A percentile compares a stretch with the other conserved stretches of the same genome.
phyloP scores from a whole-genome alignment of 2,113 vertebrate genomes.

The Laticauda laticaudata region DNA sequence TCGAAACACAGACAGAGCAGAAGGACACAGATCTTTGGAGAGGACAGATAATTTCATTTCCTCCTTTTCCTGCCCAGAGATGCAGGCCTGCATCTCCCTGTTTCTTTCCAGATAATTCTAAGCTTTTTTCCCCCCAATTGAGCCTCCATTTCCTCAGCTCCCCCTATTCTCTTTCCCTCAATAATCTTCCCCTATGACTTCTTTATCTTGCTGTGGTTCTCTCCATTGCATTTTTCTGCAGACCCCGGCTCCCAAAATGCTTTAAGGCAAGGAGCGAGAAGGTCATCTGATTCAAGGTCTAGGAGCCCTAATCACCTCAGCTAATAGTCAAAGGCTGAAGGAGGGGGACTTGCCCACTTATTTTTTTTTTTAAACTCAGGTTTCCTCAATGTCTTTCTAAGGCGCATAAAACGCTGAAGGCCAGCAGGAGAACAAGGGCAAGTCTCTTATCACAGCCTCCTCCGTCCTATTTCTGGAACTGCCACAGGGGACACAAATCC shows the following conservation, averaged over 20 bases:
- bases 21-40: too few species aligned
- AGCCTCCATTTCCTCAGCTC: too few species aligned
- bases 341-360: background rate
- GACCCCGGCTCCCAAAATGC: too few species aligned
- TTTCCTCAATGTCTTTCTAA: background rate
- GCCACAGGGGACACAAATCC: background rate
- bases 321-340: background rate
- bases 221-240: rapidly evolving
- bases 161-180: background rate
- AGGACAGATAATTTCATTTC: too few species aligned
- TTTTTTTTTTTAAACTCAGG: background rate
- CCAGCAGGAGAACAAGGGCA: background rate
- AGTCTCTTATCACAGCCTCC: background rate
- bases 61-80: background rate
- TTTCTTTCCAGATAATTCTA: background rate
- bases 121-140: too few species aligned
- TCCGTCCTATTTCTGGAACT: background rate
- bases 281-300: too few species aligned
- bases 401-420: background rate
- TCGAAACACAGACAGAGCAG: too few species aligned
- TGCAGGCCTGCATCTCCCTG: too few species aligned
- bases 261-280: too few species aligned
- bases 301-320: background rate
- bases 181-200: background rate
- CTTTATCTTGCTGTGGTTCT: background rate